These are phyloP conservation scores for Ailurus styani DNA, from an alignment of 2,113 vertebrate genomes.

Conservation along the genomic window DNA sequence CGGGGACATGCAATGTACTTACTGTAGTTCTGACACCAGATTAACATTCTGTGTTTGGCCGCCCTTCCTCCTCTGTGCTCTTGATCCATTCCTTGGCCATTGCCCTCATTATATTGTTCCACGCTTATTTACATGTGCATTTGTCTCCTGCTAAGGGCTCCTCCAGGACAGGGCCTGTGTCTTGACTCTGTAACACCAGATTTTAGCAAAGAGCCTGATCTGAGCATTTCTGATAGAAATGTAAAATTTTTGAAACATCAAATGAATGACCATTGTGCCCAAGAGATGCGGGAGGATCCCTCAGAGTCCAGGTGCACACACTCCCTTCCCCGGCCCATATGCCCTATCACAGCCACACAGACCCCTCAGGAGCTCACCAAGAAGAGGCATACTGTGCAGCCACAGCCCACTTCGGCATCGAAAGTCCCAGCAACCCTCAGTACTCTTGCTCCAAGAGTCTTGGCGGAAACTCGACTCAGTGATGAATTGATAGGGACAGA, in stretches of 20 bases:
- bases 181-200: not conserved
- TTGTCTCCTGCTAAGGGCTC: not conserved
- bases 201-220: not conserved
- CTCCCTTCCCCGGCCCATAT: accelerated
- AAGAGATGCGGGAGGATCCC: not conserved
- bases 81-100: not conserved
- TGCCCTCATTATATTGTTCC: not conserved
- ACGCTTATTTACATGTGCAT: not conserved
- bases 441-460: not conserved
- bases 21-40: not conserved
- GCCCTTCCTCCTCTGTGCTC: not conserved
- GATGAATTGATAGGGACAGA: not conserved
- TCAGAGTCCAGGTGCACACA: too few species aligned
- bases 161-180: not conserved
- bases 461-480: not conserved
- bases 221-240: not conserved
- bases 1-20: accelerated
- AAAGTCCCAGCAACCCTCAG: not conserved
- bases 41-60: not conserved
- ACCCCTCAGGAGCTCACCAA: not conserved
- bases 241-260: not conserved
- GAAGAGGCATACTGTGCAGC: too few species aligned
- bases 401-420: too few species aligned
- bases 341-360: not conserved
- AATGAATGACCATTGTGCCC: not conserved